Percentiles rank a stretch among this genome's conserved stretches.
These are phyloP conservation scores for Pachypsylla venusta DNA, from an alignment of 1,140 invertebrate species.

Conservation along the genomic window DNA sequence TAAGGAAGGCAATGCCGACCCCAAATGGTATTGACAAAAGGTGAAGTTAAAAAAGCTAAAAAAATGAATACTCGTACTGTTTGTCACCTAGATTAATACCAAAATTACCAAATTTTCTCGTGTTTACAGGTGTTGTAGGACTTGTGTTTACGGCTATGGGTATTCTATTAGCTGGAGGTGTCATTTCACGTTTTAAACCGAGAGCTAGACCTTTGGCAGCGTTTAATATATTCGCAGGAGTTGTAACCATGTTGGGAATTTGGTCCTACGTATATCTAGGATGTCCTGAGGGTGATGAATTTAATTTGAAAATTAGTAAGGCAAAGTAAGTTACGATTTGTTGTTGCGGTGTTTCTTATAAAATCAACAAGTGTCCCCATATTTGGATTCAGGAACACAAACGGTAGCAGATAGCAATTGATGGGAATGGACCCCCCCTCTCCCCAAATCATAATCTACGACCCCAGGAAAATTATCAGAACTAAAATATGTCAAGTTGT, in stretches of 20 bases:
- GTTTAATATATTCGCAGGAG: conserved; percentile 39
- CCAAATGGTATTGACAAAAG: too few relatives aligned
- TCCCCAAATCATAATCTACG: too few relatives aligned
- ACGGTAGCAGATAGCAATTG: too few relatives aligned
- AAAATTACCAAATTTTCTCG: conserved; percentile 7
- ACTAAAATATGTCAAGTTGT: too few relatives aligned
- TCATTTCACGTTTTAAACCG: conserved; percentile 42
- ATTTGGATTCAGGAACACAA: too few relatives aligned
- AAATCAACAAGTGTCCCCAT: too few relatives aligned
- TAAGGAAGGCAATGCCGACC: too few relatives aligned
- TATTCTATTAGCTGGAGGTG: conserved; percentile 41
- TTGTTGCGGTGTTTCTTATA: conserved; percentile 12
- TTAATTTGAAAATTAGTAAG: conserved; percentile 25
- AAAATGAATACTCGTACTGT: too few relatives aligned
- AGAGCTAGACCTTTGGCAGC: conserved; percentile 35
- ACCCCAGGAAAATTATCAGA: too few relatives aligned
- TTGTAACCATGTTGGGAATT: conserved; percentile 35
- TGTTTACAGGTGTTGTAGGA: conserved; percentile 33
- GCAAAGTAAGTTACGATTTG: not conserved
- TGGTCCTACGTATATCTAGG: conserved; percentile 40
- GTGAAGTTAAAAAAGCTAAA: too few relatives aligned
- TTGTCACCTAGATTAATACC: conserved; percentile 26
- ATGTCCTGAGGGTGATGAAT: conserved; percentile 34
- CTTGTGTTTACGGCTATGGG: conserved; percentile 43
- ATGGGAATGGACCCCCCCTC: too few relatives aligned